Evolutionary conservation across 2,888 invertebrate species (phyloP).

Genomic region (Mythimna pallens): DNA sequence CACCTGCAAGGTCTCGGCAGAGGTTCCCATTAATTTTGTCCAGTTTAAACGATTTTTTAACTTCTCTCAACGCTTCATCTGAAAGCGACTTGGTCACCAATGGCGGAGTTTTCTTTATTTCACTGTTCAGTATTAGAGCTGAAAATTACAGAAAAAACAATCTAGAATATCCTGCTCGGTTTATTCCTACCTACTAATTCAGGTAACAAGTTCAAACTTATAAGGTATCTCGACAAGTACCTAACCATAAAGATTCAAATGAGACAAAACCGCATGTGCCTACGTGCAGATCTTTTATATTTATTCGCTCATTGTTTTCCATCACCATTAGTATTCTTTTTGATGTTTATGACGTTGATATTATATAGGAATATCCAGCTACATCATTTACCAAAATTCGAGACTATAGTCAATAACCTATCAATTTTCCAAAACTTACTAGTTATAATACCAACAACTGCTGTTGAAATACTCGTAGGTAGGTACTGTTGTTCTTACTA

Average conservation of each 20-base stretch:
- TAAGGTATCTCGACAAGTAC: background rate
- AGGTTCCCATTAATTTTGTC: conserved; percentile 81
- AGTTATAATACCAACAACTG: background rate
- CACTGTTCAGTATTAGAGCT: conserved; percentile 77
- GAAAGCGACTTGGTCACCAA: conserved; percentile 82
- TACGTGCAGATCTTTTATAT: conserved; percentile 23
- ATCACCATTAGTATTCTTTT: conserved; percentile 23
- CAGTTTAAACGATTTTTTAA: conserved; percentile 75
- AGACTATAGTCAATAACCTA: too few species aligned
- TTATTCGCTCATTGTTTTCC: conserved; percentile 27
- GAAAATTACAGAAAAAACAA: conserved; percentile 52
- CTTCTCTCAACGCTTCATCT: conserved; percentile 81
- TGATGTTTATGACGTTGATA: background rate
- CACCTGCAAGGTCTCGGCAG: conserved; percentile 72
- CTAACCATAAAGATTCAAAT: conserved; percentile 24
- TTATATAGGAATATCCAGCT: background rate
- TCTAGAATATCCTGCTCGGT: background rate
- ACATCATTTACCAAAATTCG: background rate
- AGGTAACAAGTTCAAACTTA: background rate
- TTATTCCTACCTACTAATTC: background rate
- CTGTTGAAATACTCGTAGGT: too few species aligned
- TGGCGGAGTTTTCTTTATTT: conserved; percentile 71
- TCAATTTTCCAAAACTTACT: too few species aligned
- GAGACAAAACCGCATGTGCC: background rate
- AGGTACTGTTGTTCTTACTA: too few species aligned